Conservation (phyloP, 92 coral and sea anemone species). For the Porites rus region DNA sequence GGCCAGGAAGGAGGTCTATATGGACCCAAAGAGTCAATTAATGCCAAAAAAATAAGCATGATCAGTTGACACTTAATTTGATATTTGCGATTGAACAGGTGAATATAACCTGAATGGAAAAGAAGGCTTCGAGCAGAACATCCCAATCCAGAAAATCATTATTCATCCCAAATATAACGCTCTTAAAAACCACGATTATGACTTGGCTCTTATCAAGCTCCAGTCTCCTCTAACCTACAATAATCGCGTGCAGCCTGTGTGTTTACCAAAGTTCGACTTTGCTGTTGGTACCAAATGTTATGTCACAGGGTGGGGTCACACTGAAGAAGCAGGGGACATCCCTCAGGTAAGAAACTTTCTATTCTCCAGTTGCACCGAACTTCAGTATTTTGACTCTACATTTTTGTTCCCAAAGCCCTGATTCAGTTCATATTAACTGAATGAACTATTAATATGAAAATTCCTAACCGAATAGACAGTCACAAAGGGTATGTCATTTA, state of each 20-base stretch:
- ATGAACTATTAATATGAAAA: too few species aligned
- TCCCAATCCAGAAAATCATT: slow-evolving; percentile 75
- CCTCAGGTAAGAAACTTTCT: slow-evolving; percentile 51
- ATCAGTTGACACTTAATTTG: not conserved
- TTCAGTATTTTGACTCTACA: not conserved
- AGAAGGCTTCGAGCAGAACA: slow-evolving; percentile 80
- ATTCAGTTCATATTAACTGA: too few species aligned
- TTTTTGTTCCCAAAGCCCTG: too few species aligned
- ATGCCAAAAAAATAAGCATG: too few species aligned
- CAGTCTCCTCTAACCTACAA: slow-evolving; percentile 78
- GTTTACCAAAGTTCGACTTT: slow-evolving; percentile 78
- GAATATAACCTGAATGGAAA: slow-evolving; percentile 77
- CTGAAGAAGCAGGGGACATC: slow-evolving; percentile 67
- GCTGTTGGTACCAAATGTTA: slow-evolving; percentile 56
- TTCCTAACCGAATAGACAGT: too few species aligned
- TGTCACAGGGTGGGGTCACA: slow-evolving; percentile 90
- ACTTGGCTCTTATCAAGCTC: slow-evolving; percentile 90
- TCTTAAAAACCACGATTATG: slow-evolving; percentile 75
- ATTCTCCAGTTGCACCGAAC: not conserved
- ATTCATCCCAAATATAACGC: slow-evolving; percentile 74
- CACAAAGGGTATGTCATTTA: too few species aligned
- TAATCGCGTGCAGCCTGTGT: slow-evolving; percentile 85
- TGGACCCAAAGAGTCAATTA: too few species aligned
- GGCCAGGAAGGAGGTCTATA: too few species aligned
- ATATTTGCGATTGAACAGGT: slow-evolving; percentile 47